These are phyloP conservation scores for Nemurella pictetii DNA, from an alignment of 2,888 invertebrate genomes.

Conservation along the genomic window DNA sequence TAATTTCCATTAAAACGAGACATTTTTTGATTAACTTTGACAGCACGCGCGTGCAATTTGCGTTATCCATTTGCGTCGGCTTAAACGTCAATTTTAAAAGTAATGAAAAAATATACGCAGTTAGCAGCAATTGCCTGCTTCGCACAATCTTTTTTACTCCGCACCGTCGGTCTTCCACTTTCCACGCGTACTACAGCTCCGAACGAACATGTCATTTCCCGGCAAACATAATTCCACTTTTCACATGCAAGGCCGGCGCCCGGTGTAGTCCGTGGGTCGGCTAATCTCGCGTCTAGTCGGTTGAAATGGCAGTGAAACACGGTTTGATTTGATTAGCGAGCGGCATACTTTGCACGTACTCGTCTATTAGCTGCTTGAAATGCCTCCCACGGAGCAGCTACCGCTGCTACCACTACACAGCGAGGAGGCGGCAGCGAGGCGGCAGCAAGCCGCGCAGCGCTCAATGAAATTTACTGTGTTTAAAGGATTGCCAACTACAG, in stretches of 20 bases:
- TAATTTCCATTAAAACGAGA: background rate
- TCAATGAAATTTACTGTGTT: conserved; percentile 23
- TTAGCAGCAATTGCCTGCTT: background rate
- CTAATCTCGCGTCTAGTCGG: background rate
- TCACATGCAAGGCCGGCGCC: background rate
- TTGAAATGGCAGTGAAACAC: background rate
- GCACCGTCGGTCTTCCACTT: background rate
- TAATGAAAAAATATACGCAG: background rate
- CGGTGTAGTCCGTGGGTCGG: background rate
- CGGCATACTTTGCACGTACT: background rate
- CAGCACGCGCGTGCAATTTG: background rate
- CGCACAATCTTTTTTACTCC: background rate
- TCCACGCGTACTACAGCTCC: background rate
- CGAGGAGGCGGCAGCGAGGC: background rate
- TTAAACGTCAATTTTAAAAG: background rate
- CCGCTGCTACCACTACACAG: background rate
- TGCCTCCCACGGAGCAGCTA: background rate
- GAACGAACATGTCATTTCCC: background rate
- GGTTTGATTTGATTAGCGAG: background rate
- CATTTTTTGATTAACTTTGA: background rate
- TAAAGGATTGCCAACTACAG: conserved; percentile 9
- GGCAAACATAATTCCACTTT: background rate
- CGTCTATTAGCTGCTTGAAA: background rate
- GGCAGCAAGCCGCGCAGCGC: background rate
- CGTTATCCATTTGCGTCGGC: background rate